Evolutionary conservation across 2,113 vertebrate genomes (phyloP).

Genomic region (Todiramphus saurophagus): DNA sequence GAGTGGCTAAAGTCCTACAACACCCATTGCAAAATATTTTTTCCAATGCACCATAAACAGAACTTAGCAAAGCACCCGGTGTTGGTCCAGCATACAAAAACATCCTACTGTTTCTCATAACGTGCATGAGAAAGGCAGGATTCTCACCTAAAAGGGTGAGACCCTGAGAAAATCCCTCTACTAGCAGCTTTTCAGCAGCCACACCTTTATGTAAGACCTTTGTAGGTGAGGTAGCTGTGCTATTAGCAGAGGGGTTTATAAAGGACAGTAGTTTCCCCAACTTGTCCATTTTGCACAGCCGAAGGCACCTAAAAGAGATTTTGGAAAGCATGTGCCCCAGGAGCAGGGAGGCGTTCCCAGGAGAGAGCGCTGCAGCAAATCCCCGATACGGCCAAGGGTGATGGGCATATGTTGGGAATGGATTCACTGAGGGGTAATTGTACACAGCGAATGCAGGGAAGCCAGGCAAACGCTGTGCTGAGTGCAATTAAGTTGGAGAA

Average conservation of each 20-base stretch:
- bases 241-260: background rate
- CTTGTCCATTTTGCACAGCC: background rate
- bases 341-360: background rate
- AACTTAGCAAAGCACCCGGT: too few relatives aligned
- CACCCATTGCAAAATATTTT: too few relatives aligned
- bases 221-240: rapidly evolving
- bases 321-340: background rate
- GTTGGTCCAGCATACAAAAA: too few relatives aligned
- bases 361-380: background rate
- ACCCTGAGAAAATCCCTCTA: too few relatives aligned
- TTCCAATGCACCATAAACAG: too few relatives aligned
- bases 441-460: background rate
- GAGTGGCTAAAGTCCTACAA: too few relatives aligned
- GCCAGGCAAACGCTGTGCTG: too few relatives aligned
- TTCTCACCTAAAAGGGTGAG: too few relatives aligned
- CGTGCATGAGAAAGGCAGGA: too few relatives aligned
- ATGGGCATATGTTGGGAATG: rapidly evolving
- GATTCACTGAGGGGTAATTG: background rate
- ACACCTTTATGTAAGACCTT: background rate
- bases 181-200: too few relatives aligned
- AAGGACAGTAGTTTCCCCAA: background rate
- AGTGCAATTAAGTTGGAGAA: background rate
- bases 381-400: rapidly evolving
- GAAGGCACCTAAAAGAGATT: background rate
- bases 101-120: too few relatives aligned